phyloP scores from a whole-genome alignment of 2,797 vertebrate genomes.

The Ibycter americanus region DNA sequence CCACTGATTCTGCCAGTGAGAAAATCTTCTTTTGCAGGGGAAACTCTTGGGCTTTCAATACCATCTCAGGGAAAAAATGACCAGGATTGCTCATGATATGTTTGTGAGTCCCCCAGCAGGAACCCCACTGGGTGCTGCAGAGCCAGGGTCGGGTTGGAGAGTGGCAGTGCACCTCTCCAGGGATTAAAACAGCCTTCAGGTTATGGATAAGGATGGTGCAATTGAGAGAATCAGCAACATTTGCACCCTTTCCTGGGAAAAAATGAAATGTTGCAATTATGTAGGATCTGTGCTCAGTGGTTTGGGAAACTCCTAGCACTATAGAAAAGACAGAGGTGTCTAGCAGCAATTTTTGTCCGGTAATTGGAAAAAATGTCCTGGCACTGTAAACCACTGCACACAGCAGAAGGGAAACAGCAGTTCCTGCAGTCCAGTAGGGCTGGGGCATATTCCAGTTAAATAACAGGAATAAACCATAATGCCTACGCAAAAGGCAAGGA shows the following conservation, averaged over 20 bases:
- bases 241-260: neutral
- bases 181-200: neutral
- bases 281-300: neutral
- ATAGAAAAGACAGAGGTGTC: neutral
- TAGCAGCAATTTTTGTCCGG: neutral
- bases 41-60: neutral
- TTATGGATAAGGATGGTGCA: neutral
- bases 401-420: neutral
- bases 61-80: neutral
- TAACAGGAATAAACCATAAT: neutral
- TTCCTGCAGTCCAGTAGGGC: neutral
- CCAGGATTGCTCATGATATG: neutral
- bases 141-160: fast-evolving
- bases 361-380: neutral
- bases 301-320: neutral
- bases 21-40: neutral
- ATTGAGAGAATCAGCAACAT: neutral
- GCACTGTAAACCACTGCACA: neutral
- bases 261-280: neutral
- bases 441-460: neutral
- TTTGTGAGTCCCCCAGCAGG: neutral
- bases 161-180: neutral
- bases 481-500: neutral
- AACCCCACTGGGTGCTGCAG: neutral
- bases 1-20: neutral